Evolutionary conservation across 2,888 invertebrate species (phyloP), one percentile per base, ranked within the genome.

Genomic region (Phaedon cochleariae): DNA sequence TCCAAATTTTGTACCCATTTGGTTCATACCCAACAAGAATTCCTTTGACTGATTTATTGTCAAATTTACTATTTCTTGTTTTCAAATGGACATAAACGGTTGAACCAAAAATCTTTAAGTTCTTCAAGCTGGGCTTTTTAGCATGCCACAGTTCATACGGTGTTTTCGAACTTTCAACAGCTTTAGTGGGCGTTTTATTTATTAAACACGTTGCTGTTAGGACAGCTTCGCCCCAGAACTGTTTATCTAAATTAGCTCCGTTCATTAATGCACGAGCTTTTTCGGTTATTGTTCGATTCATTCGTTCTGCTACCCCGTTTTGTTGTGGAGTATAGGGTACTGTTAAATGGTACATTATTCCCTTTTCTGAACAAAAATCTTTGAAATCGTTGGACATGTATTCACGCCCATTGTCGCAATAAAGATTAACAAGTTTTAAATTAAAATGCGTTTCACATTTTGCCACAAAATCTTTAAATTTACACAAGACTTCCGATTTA

Each of bases 191-290:
- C n/a, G 71, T 71, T 58, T 75, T 63, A 72, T 83, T 83, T 34
- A 81, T 76, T 58, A 83, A 73, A 72, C 80, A 79, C 26, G 76
- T 74, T 48, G 80, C 80, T 57, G 80, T 80, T 54, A 79, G 70
- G 10, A 81, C 77, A 48, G 81, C 82, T 68, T 81, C 80, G 37
- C 78, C 77, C 81, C 81, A 83, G 64, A 82, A 80, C 2, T 2
- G 10, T 72, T 82, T 81, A 22, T 69, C 63, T 10, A 80, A 59
- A 20, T 76, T 69, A 3, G 78, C 75, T 53, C 77, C 71, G 59
- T 68, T 65, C 58, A 83, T 9, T 73, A 81, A 74, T 77, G 79
- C 62, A 45, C 81, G 74, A 54, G 80, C 79, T 65, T 77, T 81
- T 73, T 82, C 81, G 7, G 79, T 78, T 46, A 83, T 74, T 17